Percentiles rank a stretch among this genome's conserved stretches.
phyloP scores from a whole-genome alignment of 2,113 vertebrate species.

The Oncorhynchus clarkii region DNA sequence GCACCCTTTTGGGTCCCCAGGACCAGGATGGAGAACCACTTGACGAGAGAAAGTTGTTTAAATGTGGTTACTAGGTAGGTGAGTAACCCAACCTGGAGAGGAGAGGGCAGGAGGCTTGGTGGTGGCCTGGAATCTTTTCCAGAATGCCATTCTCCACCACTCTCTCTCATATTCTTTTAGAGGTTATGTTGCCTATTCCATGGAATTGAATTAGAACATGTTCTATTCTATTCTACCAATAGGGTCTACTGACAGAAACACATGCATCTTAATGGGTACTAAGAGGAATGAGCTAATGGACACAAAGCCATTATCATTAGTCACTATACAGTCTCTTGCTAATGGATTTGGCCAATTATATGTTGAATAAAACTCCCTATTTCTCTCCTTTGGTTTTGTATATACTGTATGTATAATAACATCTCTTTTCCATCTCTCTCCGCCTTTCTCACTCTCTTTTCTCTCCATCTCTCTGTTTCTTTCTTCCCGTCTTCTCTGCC shows the following conservation, averaged over 20 bases:
- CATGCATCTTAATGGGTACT: background rate
- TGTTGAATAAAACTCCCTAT: constrained; percentile 32
- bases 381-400: background rate
- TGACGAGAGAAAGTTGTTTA: background rate
- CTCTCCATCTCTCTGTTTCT: too few relatives aligned
- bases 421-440: background rate
- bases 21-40: background rate
- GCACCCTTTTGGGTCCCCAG: too few relatives aligned
- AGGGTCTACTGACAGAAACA: background rate
- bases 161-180: too few relatives aligned
- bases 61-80: too few relatives aligned
- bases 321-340: background rate
- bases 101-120: constrained; percentile 24
- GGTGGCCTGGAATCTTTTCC: constrained; percentile 36
- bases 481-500: too few relatives aligned
- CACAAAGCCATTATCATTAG: background rate
- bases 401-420: background rate
- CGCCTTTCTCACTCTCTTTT: too few relatives aligned
- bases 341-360: constrained; percentile 33
- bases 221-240: constrained; percentile 12
- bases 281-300: constrained; percentile 5
- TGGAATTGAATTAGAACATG: constrained; percentile 8
- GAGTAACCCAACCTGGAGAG: background rate
- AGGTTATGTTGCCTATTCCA: too few relatives aligned
- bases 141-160: too few relatives aligned